Base-by-base conservation (phyloP, 1,140 invertebrate species). In the Drosophila serrata region DNA sequence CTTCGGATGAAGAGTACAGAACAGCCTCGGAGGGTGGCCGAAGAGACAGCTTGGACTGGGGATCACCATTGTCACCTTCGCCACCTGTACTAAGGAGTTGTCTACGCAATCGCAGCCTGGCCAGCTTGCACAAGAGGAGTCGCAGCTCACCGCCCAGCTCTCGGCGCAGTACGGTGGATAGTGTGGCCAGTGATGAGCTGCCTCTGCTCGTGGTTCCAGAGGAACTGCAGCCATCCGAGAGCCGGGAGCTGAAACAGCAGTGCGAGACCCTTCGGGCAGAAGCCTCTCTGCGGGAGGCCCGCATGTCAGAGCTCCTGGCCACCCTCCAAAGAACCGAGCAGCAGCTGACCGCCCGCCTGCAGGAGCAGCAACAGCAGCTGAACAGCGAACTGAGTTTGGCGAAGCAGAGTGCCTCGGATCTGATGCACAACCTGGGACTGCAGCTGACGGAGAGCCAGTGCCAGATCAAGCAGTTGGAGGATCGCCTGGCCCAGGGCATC, bases 1-100 rank as follows among this genome's bases (percentile, higher is more conserved):
- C 97, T 70, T 97, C 97, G 0, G 97, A 97, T 77, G 97, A 97
- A 88, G 97, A 97, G 82, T 97, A 97, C 73, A 94, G 96, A 79
- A 97, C 97, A 2, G 97, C 97, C 5, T 97, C 97, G 0, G 96
- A 97, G 92, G 96, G 95, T 43, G 95, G 95, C 1, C 81, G 95
- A 11, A 91, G 95, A 19, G 95, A 95, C 72, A 95, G 95, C 48
- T 94, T 95, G 6, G 95, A 95, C 79, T 95, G 95, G 95, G 95
- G 95, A 24, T 93, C 93, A 1, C 92, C 94, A 5, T 92, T 94
- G 49, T 94, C 96, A 22, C 96, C 96, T 3, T 95, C 96, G 1
- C 97, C 97, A 3, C 96, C 97, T 0, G 95, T 97, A 35, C 95
- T 96, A 1, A 94, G 96, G 13, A 96, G 97, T 1, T 96, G 75